Evolutionary conservation across 2,888 invertebrate genomes (phyloP).

Genomic region (Epinotia brunnichana): DNA sequence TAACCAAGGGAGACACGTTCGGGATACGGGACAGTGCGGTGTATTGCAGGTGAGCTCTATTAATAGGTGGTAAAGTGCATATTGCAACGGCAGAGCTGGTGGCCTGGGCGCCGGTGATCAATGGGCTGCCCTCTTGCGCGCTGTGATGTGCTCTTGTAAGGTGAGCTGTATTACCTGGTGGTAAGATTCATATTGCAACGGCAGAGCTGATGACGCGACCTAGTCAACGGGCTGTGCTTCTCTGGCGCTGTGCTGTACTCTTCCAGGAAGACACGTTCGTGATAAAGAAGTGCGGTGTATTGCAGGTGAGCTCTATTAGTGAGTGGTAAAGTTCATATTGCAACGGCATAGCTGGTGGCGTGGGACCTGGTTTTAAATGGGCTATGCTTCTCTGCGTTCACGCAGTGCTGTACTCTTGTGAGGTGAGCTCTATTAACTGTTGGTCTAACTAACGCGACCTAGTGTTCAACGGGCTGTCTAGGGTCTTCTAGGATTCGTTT

Average conservation of each 20-base stretch:
- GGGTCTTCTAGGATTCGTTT: conserved; percentile 94
- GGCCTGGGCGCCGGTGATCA: neutral
- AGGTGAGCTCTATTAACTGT: neutral
- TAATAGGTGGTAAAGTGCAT: neutral
- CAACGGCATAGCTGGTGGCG: neutral
- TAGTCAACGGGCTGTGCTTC: conserved; percentile 97
- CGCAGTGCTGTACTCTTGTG: conserved; percentile 89
- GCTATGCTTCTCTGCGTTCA: conserved; percentile 95
- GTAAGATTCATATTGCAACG: too few relatives aligned
- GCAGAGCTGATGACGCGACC: conserved; percentile 98
- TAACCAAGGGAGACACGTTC: conserved; percentile 97
- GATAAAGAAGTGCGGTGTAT: conserved; percentile 93
- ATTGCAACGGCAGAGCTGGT: neutral
- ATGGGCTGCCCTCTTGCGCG: neutral
- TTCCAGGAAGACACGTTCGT: conserved; percentile 98
- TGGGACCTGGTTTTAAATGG: conserved; percentile 92
- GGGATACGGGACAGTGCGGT: conserved; percentile 95
- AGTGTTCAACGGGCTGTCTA: conserved; percentile 96
- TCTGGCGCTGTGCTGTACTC: conserved; percentile 93
- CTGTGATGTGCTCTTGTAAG: too few relatives aligned
- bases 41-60: conserved; percentile 87
- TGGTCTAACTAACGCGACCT: conserved; percentile 60
- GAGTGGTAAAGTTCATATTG: neutral
- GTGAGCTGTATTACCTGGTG: too few relatives aligned
- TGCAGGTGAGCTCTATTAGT: conserved; percentile 85